phyloP scores from a whole-genome alignment of 1,140 invertebrate genomes.

The Batillaria attramentaria region DNA sequence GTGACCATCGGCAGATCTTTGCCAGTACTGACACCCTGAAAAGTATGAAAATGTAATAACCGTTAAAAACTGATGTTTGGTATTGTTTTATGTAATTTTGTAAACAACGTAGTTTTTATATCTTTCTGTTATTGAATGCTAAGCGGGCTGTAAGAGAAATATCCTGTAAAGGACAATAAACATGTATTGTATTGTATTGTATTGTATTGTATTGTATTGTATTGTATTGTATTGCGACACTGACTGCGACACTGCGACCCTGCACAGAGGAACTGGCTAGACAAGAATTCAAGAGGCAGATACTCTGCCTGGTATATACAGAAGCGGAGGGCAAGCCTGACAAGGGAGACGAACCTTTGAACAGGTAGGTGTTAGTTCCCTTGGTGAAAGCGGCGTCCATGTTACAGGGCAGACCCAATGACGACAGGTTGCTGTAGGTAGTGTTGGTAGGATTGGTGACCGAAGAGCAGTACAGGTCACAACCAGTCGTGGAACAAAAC shows the following conservation, averaged over 20 bases:
- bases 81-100: not conserved
- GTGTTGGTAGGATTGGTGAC: too few species aligned
- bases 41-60: not conserved
- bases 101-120: too few species aligned
- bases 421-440: not conserved
- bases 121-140: too few species aligned
- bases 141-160: not conserved
- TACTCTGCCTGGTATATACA: too few species aligned
- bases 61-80: not conserved
- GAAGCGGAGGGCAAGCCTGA: too few species aligned
- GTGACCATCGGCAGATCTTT: not conserved
- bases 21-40: slow-evolving; percentile 18
- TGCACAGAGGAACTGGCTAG: not conserved
- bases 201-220: too few species aligned
- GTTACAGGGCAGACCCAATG: slow-evolving; percentile 20
- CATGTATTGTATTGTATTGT: too few species aligned
- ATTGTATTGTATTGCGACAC: not conserved
- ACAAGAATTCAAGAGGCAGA: not conserved
- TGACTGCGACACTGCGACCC: not conserved
- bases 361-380: not conserved
- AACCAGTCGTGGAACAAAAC: too few species aligned
- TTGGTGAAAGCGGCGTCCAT: slow-evolving; percentile 12
- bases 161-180: too few species aligned
- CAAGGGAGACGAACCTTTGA: not conserved
- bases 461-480: too few species aligned